phyloP scores from a whole-genome alignment of 2,113 vertebrate species.

The Limnothrissa miodon region DNA sequence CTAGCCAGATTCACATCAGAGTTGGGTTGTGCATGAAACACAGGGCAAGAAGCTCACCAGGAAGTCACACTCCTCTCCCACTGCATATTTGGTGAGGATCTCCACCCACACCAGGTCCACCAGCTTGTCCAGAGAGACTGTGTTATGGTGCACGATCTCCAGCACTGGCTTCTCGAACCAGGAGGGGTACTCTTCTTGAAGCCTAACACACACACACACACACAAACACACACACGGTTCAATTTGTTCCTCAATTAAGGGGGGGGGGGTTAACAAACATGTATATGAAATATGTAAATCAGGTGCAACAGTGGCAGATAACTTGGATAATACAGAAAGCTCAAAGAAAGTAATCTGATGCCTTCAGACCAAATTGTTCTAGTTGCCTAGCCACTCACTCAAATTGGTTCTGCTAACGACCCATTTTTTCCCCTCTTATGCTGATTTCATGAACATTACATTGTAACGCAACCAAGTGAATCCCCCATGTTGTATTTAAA shows the following conservation, averaged over 20 bases:
- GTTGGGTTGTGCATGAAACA: background rate
- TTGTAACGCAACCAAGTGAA: too few relatives aligned
- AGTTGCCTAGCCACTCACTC: too few relatives aligned
- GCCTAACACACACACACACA: slow-evolving; percentile 64
- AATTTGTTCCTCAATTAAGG: background rate
- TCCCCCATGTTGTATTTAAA: too few relatives aligned
- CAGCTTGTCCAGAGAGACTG: slow-evolving; percentile 92
- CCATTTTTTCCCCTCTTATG: too few relatives aligned
- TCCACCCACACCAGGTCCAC: slow-evolving; percentile 93
- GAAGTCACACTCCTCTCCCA: slow-evolving; percentile 95
- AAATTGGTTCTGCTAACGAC: too few relatives aligned
- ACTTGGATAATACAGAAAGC: too few relatives aligned
- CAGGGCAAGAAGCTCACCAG: slow-evolving; percentile 73
- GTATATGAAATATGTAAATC: too few relatives aligned
- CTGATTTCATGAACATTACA: too few relatives aligned
- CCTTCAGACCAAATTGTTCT: too few relatives aligned
- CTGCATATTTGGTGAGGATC: slow-evolving; percentile 96
- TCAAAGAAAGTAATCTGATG: too few relatives aligned
- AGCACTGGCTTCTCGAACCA: slow-evolving; percentile 98
- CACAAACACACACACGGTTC: background rate
- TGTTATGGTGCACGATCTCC: slow-evolving; percentile 97
- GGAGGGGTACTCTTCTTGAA: slow-evolving; percentile 92
- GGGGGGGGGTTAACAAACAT: too few relatives aligned
- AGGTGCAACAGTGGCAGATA: too few relatives aligned
- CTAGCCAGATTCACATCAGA: background rate